Conservation (phyloP, 2,888 invertebrate genomes). For the Pecten maximus region DNA sequence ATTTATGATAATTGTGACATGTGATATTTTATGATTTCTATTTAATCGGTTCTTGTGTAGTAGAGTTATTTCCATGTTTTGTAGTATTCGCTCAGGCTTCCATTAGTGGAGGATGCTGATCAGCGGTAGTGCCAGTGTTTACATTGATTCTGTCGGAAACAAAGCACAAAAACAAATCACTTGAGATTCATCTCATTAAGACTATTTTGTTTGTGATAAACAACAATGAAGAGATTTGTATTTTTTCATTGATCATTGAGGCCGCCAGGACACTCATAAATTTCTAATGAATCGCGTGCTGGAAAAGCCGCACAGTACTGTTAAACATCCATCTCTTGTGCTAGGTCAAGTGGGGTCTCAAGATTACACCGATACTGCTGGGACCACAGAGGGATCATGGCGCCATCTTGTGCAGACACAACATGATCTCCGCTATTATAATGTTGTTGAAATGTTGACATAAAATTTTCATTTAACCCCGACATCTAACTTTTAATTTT, state of each 20-base stretch:
- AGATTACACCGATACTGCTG: neutral
- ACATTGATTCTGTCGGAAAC: neutral
- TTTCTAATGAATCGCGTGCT: neutral
- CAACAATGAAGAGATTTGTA: neutral
- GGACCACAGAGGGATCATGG: neutral
- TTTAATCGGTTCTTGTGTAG: neutral
- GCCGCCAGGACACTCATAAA: neutral
- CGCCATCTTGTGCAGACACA: slow-evolving; percentile 5
- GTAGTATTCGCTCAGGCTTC: neutral
- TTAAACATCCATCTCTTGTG: neutral
- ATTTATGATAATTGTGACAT: neutral
- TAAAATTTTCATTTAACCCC: neutral
- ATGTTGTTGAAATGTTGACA: slow-evolving; percentile 8
- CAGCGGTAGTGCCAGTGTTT: neutral
- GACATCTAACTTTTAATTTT: too few relatives aligned
- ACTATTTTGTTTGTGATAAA: slow-evolving; percentile 4
- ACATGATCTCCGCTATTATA: neutral
- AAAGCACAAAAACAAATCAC: slow-evolving; percentile 1
- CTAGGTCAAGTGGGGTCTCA: neutral
- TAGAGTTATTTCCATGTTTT: neutral
- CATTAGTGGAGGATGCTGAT: neutral
- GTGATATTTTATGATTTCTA: neutral
- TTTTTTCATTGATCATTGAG: neutral
- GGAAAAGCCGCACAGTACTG: neutral
- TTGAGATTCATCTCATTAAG: neutral